Conservation (phyloP, 2,113 vertebrate genomes). For the Penelope pileata region DNA sequence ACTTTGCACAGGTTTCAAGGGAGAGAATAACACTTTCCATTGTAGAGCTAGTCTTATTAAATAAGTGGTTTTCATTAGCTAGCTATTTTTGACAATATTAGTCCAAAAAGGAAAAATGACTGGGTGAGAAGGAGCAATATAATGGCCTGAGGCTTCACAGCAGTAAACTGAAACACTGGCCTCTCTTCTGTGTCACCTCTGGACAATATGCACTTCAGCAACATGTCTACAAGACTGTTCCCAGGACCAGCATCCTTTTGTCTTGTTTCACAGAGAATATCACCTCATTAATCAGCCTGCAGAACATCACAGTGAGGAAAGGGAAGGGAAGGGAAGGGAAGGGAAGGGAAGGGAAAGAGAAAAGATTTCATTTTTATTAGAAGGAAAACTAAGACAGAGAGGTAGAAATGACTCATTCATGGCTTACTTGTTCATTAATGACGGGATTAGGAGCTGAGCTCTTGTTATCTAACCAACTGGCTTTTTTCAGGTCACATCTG, state of each 20-base stretch:
- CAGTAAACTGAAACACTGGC: neutral
- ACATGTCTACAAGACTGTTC: neutral
- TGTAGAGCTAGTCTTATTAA: neutral
- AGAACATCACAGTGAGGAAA: neutral
- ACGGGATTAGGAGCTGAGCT: constrained; percentile 23
- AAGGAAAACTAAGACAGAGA: neutral
- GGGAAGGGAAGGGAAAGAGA: no score
- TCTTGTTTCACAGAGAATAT: neutral
- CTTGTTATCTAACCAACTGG: constrained; percentile 39
- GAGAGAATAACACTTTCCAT: neutral
- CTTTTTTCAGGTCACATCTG: constrained; percentile 18
- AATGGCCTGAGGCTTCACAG: neutral
- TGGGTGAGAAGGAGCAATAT: neutral
- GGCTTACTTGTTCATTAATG: constrained; percentile 9
- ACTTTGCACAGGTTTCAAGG: accelerated
- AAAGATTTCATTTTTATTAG: neutral
- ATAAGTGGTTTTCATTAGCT: accelerated
- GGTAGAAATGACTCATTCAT: constrained; percentile 28
- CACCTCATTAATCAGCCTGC: constrained; percentile 35
- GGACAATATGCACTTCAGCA: neutral
- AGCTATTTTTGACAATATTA: neutral
- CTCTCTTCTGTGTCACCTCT: neutral
- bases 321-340: no score
- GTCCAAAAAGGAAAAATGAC: neutral
- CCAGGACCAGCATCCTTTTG: neutral